A percentile compares a stretch with the other conserved stretches of the same genome.
phyloP scores from a whole-genome alignment of 2,888 invertebrate genomes.

The Drosophila subquinaria region DNA sequence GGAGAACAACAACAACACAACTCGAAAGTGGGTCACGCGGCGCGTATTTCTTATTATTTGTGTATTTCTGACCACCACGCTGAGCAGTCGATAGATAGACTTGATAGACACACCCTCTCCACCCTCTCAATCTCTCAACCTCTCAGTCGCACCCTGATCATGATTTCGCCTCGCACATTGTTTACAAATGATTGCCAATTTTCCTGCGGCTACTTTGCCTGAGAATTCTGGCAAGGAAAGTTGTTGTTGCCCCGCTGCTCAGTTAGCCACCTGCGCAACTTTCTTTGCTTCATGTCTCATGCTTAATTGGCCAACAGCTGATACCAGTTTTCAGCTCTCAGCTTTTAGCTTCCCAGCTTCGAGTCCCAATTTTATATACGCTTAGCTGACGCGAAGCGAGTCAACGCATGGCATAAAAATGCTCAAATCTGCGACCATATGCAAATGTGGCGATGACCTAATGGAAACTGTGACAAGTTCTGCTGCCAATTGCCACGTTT shows the following conservation, averaged over 20 bases:
- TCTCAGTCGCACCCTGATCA: conserved; percentile 24
- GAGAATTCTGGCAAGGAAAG: conserved; percentile 59
- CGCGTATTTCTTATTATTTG: conserved; percentile 79
- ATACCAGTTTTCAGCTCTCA: conserved; percentile 27
- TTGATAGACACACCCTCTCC: conserved; percentile 3
- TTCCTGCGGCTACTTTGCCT: conserved; percentile 38
- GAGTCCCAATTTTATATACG: conserved; percentile 9
- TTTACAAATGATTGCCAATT: conserved; percentile 80
- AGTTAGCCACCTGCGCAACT: conserved; percentile 65
- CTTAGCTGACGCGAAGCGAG: conserved; percentile 10
- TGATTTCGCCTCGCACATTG: conserved; percentile 67
- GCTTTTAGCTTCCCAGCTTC: conserved; percentile 12
- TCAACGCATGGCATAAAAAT: conserved; percentile 56
- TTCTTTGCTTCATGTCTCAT: conserved; percentile 54
- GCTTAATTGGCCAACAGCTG: conserved; percentile 42
- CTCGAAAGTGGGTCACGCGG: conserved; percentile 73
- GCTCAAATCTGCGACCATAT: conserved; percentile 49
- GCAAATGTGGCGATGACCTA: conserved; percentile 77
- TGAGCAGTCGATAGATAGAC: conserved; percentile 67
- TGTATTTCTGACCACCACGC: conserved; percentile 42
- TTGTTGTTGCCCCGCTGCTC: conserved; percentile 38
- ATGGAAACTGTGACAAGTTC: conserved; percentile 76
- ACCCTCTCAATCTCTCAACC: neutral
- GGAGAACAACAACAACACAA: conserved; percentile 49
- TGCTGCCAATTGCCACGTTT: conserved; percentile 72